Percentiles rank a stretch among this genome's conserved stretches.
Conservation (phyloP, 2,797 vertebrate species). For the Mustela erminea region DNA sequence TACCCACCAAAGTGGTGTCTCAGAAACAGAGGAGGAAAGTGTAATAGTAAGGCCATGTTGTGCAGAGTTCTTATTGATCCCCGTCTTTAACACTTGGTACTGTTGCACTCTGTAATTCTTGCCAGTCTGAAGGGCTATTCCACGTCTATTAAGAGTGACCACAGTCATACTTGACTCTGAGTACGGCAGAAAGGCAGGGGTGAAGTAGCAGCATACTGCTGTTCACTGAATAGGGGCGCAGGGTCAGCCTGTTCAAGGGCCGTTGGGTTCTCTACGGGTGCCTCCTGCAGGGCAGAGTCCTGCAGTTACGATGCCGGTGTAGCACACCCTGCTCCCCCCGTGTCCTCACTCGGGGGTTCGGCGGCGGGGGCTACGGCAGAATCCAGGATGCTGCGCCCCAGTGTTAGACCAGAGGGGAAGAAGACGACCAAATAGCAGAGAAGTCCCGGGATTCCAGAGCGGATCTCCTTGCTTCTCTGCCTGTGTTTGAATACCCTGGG, state of each 20-base stretch:
- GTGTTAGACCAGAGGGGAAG: conserved; percentile 92
- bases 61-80: background rate
- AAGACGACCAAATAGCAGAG: conserved; percentile 90
- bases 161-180: conserved; percentile 95
- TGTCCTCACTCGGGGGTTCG: conserved; percentile 88
- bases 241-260: conserved; percentile 92
- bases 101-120: background rate
- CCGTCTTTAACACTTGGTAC: background rate
- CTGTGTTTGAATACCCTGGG: conserved; percentile 95
- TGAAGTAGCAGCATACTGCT: conserved; percentile 89
- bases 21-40: conserved; percentile 91
- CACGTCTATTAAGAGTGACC: conserved; percentile 91
- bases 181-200: conserved; percentile 83
- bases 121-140: conserved; percentile 89
- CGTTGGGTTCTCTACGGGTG: conserved; percentile 92
- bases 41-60: conserved; percentile 86
- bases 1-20: conserved; percentile 89
- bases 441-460: conserved; percentile 90
- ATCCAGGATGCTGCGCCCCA: conserved; percentile 93
- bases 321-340: conserved; percentile 92
- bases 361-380: conserved; percentile 89
- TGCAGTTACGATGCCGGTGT: conserved; percentile 93
- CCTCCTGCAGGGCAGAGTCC: conserved; percentile 93
- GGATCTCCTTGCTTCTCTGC: conserved; percentile 91
- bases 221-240: conserved; percentile 93